Base-by-base conservation (phyloP, 1,140 invertebrate species). In the Drosophila mojavensis region DNA sequence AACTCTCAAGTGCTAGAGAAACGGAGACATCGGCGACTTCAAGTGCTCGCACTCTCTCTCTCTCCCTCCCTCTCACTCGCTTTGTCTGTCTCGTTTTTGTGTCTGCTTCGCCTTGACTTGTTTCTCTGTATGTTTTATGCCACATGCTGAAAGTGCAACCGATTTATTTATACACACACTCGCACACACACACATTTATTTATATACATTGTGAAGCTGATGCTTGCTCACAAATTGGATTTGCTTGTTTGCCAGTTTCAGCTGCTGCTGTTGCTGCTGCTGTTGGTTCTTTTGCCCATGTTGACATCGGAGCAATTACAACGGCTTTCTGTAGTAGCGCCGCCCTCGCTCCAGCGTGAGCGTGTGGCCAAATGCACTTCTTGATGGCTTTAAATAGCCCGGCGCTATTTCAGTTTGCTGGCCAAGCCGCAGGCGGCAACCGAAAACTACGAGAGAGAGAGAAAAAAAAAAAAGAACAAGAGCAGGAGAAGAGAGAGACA, bases 101-200 rank as follows among this genome's bases (percentile, higher is more conserved):
- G 33, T 36, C 7, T 39, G 7, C 15, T 7, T 45, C 15, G 43
- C 15, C 43, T 45, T 9, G 15, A 33, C 24, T 48, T 36, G 55
- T 50, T 55, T 73, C 45, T 74, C n/a, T 54, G 15, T 69, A 33
- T 20, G 60, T 55, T 69, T 83, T 53, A 66, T 88, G 83, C 83
- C 83, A 86, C 83, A 86, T 86, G 82, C 79, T 75, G 75, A 64
- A 69, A 78, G 55, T 69, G 76, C 76, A 71, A 66, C 43, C 69
- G 79, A 78, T 83, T 88, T 86, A 88, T 86, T 79, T 83, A 77
- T 88, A 78, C 54, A 58, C 28, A 66, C 53, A 50, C 30, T 51
- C 43, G 65, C 43, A 50, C 28, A 56, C 50, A 72, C 33, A 56
- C 48, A 60, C 69, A 47, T 73, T 47, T 62, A 70, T 55, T 47